A percentile compares a stretch with the other conserved stretches of the same genome.
These are phyloP conservation scores for Elephas maximus DNA, from an alignment of 2,113 vertebrate genomes.

Conservation along the genomic window DNA sequence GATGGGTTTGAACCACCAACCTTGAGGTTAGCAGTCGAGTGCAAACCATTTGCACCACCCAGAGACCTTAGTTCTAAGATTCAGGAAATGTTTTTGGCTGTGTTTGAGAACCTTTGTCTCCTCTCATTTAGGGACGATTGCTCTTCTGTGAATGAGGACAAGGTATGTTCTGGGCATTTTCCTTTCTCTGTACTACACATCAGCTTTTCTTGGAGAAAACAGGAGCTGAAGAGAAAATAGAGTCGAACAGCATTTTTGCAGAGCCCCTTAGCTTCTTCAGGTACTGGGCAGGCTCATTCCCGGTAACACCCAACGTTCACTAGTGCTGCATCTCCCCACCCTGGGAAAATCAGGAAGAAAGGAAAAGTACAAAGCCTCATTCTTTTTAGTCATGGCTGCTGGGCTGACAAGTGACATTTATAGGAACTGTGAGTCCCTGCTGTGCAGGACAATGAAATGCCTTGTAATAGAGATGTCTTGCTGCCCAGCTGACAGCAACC, in stretches of 20 bases:
- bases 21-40: too few relatives aligned
- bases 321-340: background rate
- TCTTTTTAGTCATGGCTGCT: background rate
- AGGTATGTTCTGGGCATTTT: background rate
- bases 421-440: background rate
- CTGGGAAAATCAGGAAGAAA: background rate
- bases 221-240: background rate
- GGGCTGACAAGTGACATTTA: background rate
- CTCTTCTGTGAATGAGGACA: background rate
- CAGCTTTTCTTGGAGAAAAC: background rate
- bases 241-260: background rate
- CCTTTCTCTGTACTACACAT: background rate
- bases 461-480: background rate
- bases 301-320: rapidly evolving
- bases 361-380: background rate
- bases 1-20: background rate
- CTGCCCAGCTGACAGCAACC: background rate
- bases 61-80: background rate
- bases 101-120: background rate
- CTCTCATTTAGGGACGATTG: background rate
- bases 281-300: background rate
- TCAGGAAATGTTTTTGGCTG: background rate
- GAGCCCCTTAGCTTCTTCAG: background rate
- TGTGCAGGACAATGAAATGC: background rate
- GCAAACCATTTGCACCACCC: too few relatives aligned